These are phyloP conservation scores for Drosophila murphyi DNA, from an alignment of 1,140 invertebrate species.

Conservation along the genomic window DNA sequence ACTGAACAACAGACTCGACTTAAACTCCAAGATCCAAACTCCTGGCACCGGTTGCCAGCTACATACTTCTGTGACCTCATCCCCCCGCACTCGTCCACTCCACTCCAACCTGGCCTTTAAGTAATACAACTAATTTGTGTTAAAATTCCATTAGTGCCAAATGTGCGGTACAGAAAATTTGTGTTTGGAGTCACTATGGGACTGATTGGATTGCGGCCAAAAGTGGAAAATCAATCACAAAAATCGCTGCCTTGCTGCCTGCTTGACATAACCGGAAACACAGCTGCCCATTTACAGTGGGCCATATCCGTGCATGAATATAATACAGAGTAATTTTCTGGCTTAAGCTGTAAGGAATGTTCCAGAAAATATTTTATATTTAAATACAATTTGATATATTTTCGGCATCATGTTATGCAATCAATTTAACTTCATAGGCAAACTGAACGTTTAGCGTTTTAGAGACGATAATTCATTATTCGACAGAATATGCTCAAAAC, in stretches of 20 bases:
- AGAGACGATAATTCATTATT: too few species aligned
- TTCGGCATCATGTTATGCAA: too few species aligned
- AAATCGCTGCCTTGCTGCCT: background rate
- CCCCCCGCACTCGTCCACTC: too few species aligned
- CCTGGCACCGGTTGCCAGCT: background rate
- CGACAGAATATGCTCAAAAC: too few species aligned
- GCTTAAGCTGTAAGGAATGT: too few species aligned
- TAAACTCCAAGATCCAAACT: background rate
- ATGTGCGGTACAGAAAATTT: conserved; percentile 6
- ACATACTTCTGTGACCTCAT: too few species aligned
- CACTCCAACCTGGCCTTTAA: conserved; percentile 48
- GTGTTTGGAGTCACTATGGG: background rate
- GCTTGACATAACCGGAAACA: background rate
- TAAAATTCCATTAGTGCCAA: conserved; percentile 71
- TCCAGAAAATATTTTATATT: too few species aligned
- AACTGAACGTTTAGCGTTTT: too few species aligned
- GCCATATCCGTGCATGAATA: background rate
- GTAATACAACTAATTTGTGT: conserved; percentile 75
- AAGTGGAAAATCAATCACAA: background rate
- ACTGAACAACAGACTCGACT: too few species aligned
- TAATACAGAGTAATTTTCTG: too few species aligned
- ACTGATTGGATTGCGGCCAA: conserved; percentile 4
- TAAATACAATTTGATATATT: too few species aligned
- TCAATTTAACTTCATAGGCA: too few species aligned
- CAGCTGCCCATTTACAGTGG: background rate